These are phyloP conservation scores for Diuraphis noxia DNA, from an alignment of 1,140 invertebrate species.

Conservation along the genomic window DNA sequence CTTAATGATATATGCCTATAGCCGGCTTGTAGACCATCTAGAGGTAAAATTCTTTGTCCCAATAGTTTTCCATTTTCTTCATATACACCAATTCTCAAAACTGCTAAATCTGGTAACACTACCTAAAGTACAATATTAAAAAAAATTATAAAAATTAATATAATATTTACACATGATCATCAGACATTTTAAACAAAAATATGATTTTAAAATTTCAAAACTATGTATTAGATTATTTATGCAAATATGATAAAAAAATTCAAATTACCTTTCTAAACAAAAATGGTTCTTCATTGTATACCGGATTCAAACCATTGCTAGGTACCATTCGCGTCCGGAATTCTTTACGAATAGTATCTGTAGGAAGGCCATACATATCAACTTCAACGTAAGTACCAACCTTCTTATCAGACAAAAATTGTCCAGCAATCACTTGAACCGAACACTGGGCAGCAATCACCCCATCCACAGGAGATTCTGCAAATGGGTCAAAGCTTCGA, in stretches of 20 bases:
- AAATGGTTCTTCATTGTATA: conserved; percentile 98
- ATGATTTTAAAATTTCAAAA: neutral
- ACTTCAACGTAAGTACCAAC: conserved; percentile 99
- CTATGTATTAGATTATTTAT: neutral
- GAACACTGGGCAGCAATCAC: conserved; percentile 98
- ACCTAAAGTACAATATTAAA: conserved; percentile 65
- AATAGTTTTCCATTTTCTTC: conserved; percentile 97
- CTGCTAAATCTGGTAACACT: conserved; percentile 96
- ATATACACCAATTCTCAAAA: conserved; percentile 96
- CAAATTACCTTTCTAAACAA: conserved; percentile 87
- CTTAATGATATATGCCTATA: conserved; percentile 96
- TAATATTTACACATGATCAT: neutral
- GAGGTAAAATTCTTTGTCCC: conserved; percentile 94
- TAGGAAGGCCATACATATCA: conserved; percentile 99
- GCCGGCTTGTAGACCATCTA: conserved; percentile 96
- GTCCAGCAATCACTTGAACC: conserved; percentile 97
- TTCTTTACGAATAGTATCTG: conserved; percentile 98
- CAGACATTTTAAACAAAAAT: neutral
- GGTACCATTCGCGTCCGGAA: conserved; percentile 95
- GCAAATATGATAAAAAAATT: neutral
- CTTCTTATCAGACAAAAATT: conserved; percentile 99
- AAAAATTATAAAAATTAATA: neutral
- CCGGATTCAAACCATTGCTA: conserved; percentile 94
- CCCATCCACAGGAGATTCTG: conserved; percentile 98
- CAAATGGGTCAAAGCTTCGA: conserved; percentile 97